Base-by-base conservation (phyloP, 2,113 vertebrate species). In the Turdus rufiventris region DNA sequence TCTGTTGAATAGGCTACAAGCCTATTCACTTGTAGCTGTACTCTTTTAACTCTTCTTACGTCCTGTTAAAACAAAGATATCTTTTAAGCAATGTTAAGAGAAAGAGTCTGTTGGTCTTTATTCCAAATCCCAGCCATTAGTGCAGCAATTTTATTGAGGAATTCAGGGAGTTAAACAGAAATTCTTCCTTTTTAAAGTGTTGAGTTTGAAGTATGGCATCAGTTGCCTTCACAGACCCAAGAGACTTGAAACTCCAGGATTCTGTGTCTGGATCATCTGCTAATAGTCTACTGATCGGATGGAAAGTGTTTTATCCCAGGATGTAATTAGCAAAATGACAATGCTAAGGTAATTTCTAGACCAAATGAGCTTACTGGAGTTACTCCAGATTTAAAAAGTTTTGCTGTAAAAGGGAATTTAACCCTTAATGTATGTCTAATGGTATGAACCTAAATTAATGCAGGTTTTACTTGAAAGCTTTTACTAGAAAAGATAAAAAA, bases 401-500 rank as follows among this genome's bases (percentile, higher is more conserved):
- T 83, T 61, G 62, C n/a, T 77, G 9, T 65, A 86, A 82, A 89
- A 85, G 18, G 19, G 67, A 96, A 83, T 94, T 88, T 89, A 85
- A 40, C 13, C 33, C 54, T 54, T 93, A 85, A 83, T 51, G 31
- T 66, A 76, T 11, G 6, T 85, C 40, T 93, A 90, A 93, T 60
- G 29, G n/a, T 60, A 77, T 67, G 65, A 90, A 86, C 18, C 18
- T 51, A 85, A 91, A 89, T 88, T 71, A 71, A 74, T 79, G 36
- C 66, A 83, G 38, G 28, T 71, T 93, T 95, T 77, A 17, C 26
- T 51, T 51, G 50, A 29, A 67, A 93, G 73, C 26, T 88, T 91
- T 92, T 79, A 89, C 56, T 88, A 84, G 47, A 89, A 91, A 89
- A 29, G 33, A 60, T 62, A 67, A 85, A 93, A 93, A 91, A 85